Conservation (phyloP, 2,113 vertebrate species). For the Halcyon malimbica region DNA sequence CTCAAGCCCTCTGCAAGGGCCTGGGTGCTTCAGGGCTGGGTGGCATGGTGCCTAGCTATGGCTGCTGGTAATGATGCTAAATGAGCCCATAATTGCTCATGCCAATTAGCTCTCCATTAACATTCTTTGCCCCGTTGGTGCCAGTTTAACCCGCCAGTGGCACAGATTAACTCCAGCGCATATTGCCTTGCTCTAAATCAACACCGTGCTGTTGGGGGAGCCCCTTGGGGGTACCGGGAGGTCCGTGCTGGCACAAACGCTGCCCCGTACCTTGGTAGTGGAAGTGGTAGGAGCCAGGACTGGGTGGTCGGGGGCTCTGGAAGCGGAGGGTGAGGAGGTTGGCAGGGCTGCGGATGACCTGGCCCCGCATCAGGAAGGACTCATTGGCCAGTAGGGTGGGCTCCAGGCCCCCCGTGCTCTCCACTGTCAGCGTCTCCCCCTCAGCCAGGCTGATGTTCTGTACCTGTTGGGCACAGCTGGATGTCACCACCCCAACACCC, state of each 20-base stretch:
- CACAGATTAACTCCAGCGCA: not conserved
- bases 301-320: constrained; percentile 79
- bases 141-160: constrained; percentile 22
- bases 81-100: constrained; percentile 48
- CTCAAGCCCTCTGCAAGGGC: not conserved
- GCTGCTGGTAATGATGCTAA: not conserved
- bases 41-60: not conserved
- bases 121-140: not conserved
- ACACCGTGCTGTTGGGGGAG: not conserved
- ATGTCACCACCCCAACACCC: not conserved
- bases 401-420: constrained; percentile 81
- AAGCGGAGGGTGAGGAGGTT: constrained; percentile 88
- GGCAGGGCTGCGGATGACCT: constrained; percentile 91
- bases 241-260: fast-evolving
- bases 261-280: constrained; percentile 86
- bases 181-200: not conserved
- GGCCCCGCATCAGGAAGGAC: constrained; percentile 89
- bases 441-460: constrained; percentile 90
- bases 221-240: not conserved
- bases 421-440: constrained; percentile 85
- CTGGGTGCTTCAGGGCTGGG: not conserved
- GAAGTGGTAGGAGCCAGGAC: constrained; percentile 82
- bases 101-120: constrained; percentile 66
- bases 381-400: constrained; percentile 90
- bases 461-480: constrained; percentile 72